Evolutionary conservation across 2,888 invertebrate genomes (phyloP).

Genomic region (Leucoma salicis): DNA sequence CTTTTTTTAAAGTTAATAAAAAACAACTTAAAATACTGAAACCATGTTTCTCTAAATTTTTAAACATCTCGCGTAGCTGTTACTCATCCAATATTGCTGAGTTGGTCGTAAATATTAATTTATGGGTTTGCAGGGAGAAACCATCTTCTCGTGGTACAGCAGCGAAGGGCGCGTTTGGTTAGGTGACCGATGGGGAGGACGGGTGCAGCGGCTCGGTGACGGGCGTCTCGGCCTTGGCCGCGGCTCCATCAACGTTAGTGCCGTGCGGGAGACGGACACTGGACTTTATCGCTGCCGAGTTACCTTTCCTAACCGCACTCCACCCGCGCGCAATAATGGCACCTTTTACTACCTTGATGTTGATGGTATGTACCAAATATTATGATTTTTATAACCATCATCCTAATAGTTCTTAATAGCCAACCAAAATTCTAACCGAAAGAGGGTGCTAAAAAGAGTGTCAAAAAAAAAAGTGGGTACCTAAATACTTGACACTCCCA

Average conservation of each 20-base stretch:
- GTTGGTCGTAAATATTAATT: too few species aligned
- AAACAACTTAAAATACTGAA: too few species aligned
- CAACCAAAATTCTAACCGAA: too few species aligned
- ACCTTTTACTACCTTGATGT: slow-evolving; percentile 95
- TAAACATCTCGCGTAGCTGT: too few species aligned
- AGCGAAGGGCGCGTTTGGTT: slow-evolving; percentile 85
- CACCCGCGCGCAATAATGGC: slow-evolving; percentile 92
- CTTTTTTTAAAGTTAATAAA: too few species aligned
- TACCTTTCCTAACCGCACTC: slow-evolving; percentile 92
- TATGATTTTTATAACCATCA: too few species aligned
- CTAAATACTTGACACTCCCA: too few species aligned
- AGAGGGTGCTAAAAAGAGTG: too few species aligned
- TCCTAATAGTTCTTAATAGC: too few species aligned
- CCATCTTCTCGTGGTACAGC: slow-evolving; percentile 92
- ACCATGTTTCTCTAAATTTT: too few species aligned
- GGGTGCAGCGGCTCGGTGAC: slow-evolving; percentile 84
- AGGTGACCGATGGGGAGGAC: slow-evolving; percentile 89
- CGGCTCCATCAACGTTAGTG: slow-evolving; percentile 91
- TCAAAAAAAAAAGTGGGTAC: too few species aligned
- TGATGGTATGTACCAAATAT: slow-evolving; percentile 87
- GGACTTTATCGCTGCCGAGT: slow-evolving; percentile 96
- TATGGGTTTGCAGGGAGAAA: slow-evolving; percentile 85
- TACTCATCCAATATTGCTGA: too few species aligned
- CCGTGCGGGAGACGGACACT: slow-evolving; percentile 93
- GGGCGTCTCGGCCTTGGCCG: slow-evolving; percentile 71